These are phyloP conservation scores for Epirrhoe alternata DNA, from an alignment of 2,888 invertebrate species.

Conservation along the genomic window DNA sequence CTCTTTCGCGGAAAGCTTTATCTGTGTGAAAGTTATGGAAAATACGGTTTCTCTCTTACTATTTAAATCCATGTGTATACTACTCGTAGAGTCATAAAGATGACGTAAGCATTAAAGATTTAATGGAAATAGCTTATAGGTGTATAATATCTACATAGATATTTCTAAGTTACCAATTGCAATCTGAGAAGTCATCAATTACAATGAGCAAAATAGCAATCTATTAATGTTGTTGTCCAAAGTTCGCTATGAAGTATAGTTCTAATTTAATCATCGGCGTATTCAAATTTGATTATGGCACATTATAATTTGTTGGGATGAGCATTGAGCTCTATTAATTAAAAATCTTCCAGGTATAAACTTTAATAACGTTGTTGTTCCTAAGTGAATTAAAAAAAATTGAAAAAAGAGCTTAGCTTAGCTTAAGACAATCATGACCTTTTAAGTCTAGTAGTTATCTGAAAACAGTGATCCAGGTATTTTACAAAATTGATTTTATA, in stretches of 20 bases:
- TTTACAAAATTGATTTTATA: background rate
- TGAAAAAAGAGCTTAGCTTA: too few relatives aligned
- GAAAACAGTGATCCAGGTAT: background rate
- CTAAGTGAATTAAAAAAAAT: too few relatives aligned
- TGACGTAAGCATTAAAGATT: background rate
- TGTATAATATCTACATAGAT: background rate
- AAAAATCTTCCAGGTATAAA: background rate
- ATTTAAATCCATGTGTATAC: background rate
- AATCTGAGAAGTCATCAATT: slow-evolving; percentile 35
- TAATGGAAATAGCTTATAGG: background rate
- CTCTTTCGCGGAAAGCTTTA: slow-evolving; percentile 71
- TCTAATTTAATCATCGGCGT: slow-evolving; percentile 33
- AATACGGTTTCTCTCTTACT: slow-evolving; percentile 65
- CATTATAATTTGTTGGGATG: background rate
- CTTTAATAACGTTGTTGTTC: too few relatives aligned
- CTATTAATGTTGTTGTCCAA: slow-evolving; percentile 32
- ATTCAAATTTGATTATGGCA: slow-evolving; percentile 28
- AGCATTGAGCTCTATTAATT: background rate
- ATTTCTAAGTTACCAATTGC: slow-evolving; percentile 3
- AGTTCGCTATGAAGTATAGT: slow-evolving; percentile 38
- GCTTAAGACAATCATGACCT: background rate
- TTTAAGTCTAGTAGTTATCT: background rate
- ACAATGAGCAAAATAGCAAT: slow-evolving; percentile 35
- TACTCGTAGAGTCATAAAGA: background rate
- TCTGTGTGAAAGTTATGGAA: slow-evolving; percentile 68